phyloP scores from a whole-genome alignment of 2,113 vertebrate genomes.

The Coryphaenoides rupestris region DNA sequence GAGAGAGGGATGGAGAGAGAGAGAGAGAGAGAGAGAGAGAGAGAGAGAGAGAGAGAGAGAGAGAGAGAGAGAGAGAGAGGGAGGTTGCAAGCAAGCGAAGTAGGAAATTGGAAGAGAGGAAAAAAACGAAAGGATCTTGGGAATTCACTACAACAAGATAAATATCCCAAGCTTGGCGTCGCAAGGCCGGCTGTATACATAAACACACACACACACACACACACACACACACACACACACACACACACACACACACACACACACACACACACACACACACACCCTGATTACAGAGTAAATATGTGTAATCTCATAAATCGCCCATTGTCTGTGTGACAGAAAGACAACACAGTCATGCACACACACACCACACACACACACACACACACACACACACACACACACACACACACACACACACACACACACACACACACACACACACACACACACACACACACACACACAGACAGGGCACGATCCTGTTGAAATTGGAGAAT shows the following conservation, averaged over 20 bases:
- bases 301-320: constrained; percentile 67
- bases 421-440: constrained; percentile 10
- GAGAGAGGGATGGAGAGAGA: background rate
- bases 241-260: constrained; percentile 25
- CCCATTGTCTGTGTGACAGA: constrained; percentile 57
- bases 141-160: constrained; percentile 71
- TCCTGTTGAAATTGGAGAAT: constrained; percentile 61
- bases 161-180: constrained; percentile 66
- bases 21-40: background rate
- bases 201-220: constrained; percentile 21
- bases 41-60: constrained; percentile 19
- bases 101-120: background rate
- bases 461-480: constrained; percentile 12
- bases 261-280: constrained; percentile 17
- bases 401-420: constrained; percentile 19
- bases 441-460: constrained; percentile 11
- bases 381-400: constrained; percentile 25
- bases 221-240: constrained; percentile 7
- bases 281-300: constrained; percentile 68
- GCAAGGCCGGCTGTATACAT: constrained; percentile 31
- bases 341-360: constrained; percentile 26
- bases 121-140: constrained; percentile 48
- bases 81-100: too few species aligned
- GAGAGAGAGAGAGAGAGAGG: constrained; percentile 18
- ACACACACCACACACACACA: constrained; percentile 9